Evolutionary conservation across 1,140 invertebrate genomes (phyloP).

Genomic region (Ceratina japonica): DNA sequence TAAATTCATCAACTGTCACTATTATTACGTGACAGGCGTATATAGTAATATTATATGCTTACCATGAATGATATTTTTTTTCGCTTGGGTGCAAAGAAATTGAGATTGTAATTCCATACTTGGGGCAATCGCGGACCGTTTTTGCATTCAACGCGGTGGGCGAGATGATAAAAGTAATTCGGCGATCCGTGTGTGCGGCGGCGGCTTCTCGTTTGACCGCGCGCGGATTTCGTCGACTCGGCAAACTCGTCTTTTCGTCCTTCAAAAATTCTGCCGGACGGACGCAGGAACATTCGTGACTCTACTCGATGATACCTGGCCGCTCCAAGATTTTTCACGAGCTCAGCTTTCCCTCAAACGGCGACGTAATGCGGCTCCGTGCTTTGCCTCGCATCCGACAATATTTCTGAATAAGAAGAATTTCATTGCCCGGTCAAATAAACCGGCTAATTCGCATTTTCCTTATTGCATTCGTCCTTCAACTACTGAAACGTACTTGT

Average conservation of each 20-base stretch:
- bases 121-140: conserved; percentile 28
- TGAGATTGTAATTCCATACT: not conserved
- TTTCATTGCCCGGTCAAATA: too few species aligned
- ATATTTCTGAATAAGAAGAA: conserved; percentile 22
- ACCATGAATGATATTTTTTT: too few species aligned
- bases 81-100: too few species aligned
- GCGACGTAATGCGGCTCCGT: conserved; percentile 41
- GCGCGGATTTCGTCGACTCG: conserved; percentile 52
- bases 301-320: conserved; percentile 62
- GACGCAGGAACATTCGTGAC: conserved; percentile 59
- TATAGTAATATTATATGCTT: too few species aligned
- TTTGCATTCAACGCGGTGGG: conserved; percentile 8
- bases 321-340: conserved; percentile 48
- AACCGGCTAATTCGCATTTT: too few species aligned
- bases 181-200: conserved; percentile 33
- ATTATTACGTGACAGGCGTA: too few species aligned
- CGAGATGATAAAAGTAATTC: conserved; percentile 30
- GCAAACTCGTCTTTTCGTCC: conserved; percentile 61
- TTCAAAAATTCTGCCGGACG: conserved; percentile 57
- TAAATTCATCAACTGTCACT: too few species aligned
- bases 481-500: too few species aligned
- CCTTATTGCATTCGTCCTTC: too few species aligned
- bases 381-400: not conserved
- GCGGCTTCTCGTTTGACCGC: conserved; percentile 26
- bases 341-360: conserved; percentile 59